Percentiles rank a stretch among this genome's conserved stretches.
These are phyloP conservation scores for Dicroscelio sp. DNA, from an alignment of 2,888 invertebrate genomes.

Conservation along the genomic window DNA sequence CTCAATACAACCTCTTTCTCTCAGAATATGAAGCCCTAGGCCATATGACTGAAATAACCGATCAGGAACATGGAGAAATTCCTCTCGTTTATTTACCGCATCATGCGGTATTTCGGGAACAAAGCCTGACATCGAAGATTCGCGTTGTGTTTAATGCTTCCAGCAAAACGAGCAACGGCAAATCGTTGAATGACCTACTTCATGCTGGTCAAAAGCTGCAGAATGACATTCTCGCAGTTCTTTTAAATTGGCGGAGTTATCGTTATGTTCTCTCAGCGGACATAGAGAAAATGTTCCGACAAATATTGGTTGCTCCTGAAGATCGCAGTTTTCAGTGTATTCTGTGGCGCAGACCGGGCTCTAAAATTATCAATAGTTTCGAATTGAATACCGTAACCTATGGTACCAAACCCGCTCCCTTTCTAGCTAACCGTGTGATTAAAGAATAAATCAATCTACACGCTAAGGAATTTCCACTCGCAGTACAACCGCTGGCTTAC, in stretches of 20 bases:
- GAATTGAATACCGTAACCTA: slow-evolving; percentile 36
- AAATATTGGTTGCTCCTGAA: neutral
- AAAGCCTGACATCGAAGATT: neutral
- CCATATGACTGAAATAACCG: neutral
- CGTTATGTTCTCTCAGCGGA: neutral
- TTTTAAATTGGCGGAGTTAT: slow-evolving; percentile 13
- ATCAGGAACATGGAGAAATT: too few relatives aligned
- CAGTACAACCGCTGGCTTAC: neutral
- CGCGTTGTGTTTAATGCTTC: neutral
- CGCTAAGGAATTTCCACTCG: neutral
- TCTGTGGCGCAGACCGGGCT: neutral
- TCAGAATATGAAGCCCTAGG: neutral
- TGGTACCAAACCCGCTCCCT: slow-evolving; percentile 26
- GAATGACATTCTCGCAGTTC: neutral
- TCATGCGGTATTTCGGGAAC: neutral
- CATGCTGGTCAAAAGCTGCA: slow-evolving; percentile 7
- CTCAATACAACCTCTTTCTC: neutral
- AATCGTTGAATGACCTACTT: neutral
- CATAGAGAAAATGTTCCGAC: slow-evolving; percentile 38
- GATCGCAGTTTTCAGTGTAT: neutral
- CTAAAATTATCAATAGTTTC: neutral
- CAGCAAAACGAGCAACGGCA: neutral
- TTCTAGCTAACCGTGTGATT: slow-evolving; percentile 4
- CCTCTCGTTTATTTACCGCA: neutral
- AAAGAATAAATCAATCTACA: neutral